phyloP scores from a whole-genome alignment of 2,797 vertebrate species.

The Echiichthys vipera region DNA sequence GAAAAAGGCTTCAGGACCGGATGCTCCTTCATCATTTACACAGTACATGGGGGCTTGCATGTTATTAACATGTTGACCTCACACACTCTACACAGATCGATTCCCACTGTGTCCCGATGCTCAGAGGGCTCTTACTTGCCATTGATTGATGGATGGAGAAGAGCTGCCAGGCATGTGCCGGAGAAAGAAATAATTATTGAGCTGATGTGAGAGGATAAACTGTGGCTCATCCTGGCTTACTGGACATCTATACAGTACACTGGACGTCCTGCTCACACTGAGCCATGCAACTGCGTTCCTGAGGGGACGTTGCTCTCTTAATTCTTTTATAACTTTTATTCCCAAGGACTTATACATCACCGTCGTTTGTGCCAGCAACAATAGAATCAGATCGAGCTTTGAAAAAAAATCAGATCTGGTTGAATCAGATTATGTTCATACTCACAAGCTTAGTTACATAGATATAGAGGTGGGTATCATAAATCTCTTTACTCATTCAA shows the following conservation, averaged over 20 bases:
- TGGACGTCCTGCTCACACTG: background rate
- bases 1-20: background rate
- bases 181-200: slow-evolving; percentile 86
- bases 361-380: background rate
- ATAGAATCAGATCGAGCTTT: background rate
- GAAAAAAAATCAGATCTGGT: background rate
- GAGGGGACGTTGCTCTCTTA: background rate
- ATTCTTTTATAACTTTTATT: too few species aligned
- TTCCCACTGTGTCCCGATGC: slow-evolving; percentile 88
- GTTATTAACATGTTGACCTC: slow-evolving; percentile 50
- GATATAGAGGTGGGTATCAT: too few species aligned
- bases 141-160: slow-evolving; percentile 86
- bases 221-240: slow-evolving; percentile 74
- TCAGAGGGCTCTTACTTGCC: slow-evolving; percentile 87
- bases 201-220: slow-evolving; percentile 88
- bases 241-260: slow-evolving; percentile 33
- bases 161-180: slow-evolving; percentile 82
- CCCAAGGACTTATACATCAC: too few species aligned
- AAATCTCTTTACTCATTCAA: too few species aligned
- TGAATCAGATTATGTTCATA: too few species aligned
- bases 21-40: background rate
- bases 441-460: too few species aligned
- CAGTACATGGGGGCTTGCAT: background rate
- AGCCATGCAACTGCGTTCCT: background rate
- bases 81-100: slow-evolving; percentile 87